These are phyloP conservation scores for Neosalanx taihuensis DNA, from an alignment of 2,797 vertebrate species.

Conservation along the genomic window DNA sequence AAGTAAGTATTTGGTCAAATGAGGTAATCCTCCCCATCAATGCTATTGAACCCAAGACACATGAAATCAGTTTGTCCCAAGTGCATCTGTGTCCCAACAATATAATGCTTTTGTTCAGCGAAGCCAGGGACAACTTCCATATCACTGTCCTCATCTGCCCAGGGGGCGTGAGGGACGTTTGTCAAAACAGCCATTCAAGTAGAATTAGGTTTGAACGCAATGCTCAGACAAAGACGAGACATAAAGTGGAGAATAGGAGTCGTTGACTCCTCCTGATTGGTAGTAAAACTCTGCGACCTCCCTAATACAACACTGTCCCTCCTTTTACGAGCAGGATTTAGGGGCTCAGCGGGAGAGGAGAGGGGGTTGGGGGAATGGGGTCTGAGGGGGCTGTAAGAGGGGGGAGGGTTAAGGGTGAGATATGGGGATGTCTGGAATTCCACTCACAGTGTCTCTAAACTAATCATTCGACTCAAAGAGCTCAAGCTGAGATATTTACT, in stretches of 20 bases:
- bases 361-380: not conserved
- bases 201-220: not conserved
- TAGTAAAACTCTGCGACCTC: slow-evolving; percentile 25
- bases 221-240: slow-evolving; percentile 15
- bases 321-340: slow-evolving; percentile 31
- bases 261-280: slow-evolving; percentile 13
- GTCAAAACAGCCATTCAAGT: slow-evolving; percentile 2
- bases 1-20: not conserved
- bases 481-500: not conserved
- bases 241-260: slow-evolving; percentile 31
- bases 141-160: not conserved
- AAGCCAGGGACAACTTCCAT: not conserved
- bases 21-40: not conserved
- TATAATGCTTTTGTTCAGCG: not conserved
- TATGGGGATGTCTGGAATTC: not conserved
- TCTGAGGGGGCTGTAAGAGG: too few species aligned
- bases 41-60: too few species aligned
- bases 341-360: slow-evolving; percentile 5
- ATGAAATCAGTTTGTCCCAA: not conserved
- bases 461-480: not conserved
- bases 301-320: slow-evolving; percentile 19
- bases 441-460: slow-evolving; percentile 7
- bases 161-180: not conserved
- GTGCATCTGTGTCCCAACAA: not conserved
- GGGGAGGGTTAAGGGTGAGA: not conserved